These are phyloP conservation scores for Hoplodrina blanda DNA, from an alignment of 2,888 invertebrate genomes.

Conservation along the genomic window DNA sequence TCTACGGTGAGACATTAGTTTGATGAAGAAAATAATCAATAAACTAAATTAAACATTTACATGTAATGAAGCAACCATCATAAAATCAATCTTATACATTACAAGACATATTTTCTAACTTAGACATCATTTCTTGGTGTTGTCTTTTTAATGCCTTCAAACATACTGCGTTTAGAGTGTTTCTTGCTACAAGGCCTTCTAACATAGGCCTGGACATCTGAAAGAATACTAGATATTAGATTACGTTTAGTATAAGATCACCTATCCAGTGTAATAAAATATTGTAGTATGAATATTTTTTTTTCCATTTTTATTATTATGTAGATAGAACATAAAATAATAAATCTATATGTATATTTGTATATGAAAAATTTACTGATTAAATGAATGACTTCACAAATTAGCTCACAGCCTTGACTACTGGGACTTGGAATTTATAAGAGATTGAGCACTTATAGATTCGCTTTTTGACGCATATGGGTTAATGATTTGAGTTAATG, in stretches of 20 bases:
- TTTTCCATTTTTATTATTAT: too few relatives aligned
- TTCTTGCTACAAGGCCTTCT: slow-evolving; percentile 86
- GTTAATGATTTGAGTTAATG: too few relatives aligned
- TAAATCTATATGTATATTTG: too few relatives aligned
- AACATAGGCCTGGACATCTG: slow-evolving; percentile 89
- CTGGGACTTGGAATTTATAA: too few relatives aligned
- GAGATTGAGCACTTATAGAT: too few relatives aligned
- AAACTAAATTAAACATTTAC: background rate
- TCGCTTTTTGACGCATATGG: too few relatives aligned
- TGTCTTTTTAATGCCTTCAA: slow-evolving; percentile 85
- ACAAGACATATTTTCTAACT: slow-evolving; percentile 81
- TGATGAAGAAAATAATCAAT: background rate
- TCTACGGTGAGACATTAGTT: too few relatives aligned
- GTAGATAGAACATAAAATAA: too few relatives aligned
- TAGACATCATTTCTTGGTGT: slow-evolving; percentile 86
- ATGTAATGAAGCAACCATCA: slow-evolving; percentile 7
- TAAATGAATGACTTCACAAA: too few relatives aligned
- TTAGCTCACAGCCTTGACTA: too few relatives aligned
- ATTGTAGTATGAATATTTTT: too few relatives aligned
- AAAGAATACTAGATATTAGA: slow-evolving; percentile 57
- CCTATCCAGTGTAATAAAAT: background rate
- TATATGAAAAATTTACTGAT: too few relatives aligned
- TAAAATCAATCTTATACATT: slow-evolving; percentile 68
- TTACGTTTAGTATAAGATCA: background rate
- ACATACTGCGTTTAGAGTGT: slow-evolving; percentile 81